Percentiles rank a stretch among this genome's conserved stretches.
These are phyloP conservation scores for Catonia carolina DNA, from an alignment of 2,888 invertebrate genomes.

Conservation along the genomic window DNA sequence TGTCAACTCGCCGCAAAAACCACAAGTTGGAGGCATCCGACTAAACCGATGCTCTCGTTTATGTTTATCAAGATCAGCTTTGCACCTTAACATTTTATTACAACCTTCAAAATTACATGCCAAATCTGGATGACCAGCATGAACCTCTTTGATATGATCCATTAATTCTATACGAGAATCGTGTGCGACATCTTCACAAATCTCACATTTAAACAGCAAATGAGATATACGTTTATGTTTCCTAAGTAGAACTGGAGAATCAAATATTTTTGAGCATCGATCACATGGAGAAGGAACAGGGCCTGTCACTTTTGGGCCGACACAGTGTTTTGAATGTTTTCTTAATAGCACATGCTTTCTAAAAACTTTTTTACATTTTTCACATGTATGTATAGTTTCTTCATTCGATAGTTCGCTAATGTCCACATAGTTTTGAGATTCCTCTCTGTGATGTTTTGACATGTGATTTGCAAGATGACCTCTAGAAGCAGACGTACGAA, in stretches of 20 bases:
- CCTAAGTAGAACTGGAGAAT: conserved; percentile 46
- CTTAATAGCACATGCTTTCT: conserved; percentile 50
- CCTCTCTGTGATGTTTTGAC: conserved; percentile 33
- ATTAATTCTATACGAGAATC: conserved; percentile 52
- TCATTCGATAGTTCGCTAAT: conserved; percentile 36
- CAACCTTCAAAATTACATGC: conserved; percentile 46
- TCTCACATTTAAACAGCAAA: conserved; percentile 51
- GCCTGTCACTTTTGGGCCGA: conserved; percentile 37
- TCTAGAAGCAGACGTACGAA: conserved; percentile 51
- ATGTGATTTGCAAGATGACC: conserved; percentile 52
- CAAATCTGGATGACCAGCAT: conserved; percentile 49
- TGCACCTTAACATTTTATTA: conserved; percentile 48
- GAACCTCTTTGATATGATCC: conserved; percentile 46
- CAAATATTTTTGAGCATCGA: conserved; percentile 50
- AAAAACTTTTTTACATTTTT: conserved; percentile 51
- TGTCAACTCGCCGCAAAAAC: conserved; percentile 52
- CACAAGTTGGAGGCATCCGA: conserved; percentile 48
- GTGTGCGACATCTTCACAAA: conserved; percentile 47
- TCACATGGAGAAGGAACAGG: conserved; percentile 44
- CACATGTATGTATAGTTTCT: conserved; percentile 47
- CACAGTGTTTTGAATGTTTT: conserved; percentile 53
- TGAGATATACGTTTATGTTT: conserved; percentile 49
- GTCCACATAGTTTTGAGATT: conserved; percentile 13
- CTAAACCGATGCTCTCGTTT: conserved; percentile 47
- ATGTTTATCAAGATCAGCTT: conserved; percentile 48